Evolutionary conservation across 2,888 invertebrate genomes (phyloP), one percentile per base, ranked within the genome.

Genomic region (Apamea crenata): DNA sequence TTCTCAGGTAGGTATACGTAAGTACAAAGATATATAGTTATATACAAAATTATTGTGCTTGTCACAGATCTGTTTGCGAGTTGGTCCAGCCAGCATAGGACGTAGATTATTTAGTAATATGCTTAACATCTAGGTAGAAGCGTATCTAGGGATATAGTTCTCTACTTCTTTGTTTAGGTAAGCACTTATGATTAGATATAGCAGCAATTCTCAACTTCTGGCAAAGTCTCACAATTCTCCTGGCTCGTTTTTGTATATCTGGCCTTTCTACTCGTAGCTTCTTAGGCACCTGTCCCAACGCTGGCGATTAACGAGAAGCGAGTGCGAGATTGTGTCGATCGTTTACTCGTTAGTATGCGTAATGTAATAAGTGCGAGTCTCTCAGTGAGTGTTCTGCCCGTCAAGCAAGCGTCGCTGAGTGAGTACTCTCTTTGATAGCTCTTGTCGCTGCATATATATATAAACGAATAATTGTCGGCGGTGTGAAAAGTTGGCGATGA

Each of bases 21-120:
- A 87, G 81, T 91, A 91, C 88, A 91, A 89, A 89, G 81, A 90
- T 88, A 89, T 84, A 90, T 84, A 84, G 69, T 80, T 86, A 95
- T 95, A 84, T 96, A 96, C 95, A 96, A 95, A 95, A 94, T 97
- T 97, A 96, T 96, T 96, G 96, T 97, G 93, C 91, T 91, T 92
- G 97, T 97, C 97, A 97, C 96, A 96, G 96, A 93, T 96, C 88
- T 93, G 92, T 93, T 94, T 91, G 92, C 89, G 81, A 91, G 86
- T 90, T 95, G 93, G 94, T 94, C 95, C 95, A 91, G 87, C 88
- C 83, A 86, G 88, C 93, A 93, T 82, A 86, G 84, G 85, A 89
- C 88, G 71, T 94, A 92, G 89, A 90, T 87, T 86, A 81, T 85
- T 78, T 56, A 79, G 32, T 77, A 78, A 71, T 69, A 72, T 80